phyloP scores from a whole-genome alignment of 2,888 invertebrate species.

The Heliconius charithonia region DNA sequence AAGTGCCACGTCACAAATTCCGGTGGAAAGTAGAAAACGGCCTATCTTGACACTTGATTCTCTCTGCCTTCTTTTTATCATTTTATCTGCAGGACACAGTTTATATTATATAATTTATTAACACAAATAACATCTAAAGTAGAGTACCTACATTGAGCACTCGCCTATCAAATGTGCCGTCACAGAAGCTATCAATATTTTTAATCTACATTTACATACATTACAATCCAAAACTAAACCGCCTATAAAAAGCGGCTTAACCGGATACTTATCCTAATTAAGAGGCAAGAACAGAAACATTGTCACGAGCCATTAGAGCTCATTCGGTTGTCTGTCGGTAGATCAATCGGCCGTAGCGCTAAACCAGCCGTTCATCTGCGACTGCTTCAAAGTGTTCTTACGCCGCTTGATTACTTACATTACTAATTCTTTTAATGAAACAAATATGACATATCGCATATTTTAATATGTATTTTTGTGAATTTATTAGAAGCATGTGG shows the following conservation, averaged over 20 bases:
- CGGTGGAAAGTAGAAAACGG: no score
- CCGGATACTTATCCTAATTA: conserved; percentile 78
- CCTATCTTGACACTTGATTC: no score
- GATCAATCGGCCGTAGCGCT: conserved; percentile 66
- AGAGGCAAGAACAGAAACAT: conserved; percentile 70
- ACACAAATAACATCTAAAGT: no score
- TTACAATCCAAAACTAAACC: background rate
- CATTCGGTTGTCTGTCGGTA: conserved; percentile 58
- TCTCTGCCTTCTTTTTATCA: no score
- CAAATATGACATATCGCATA: conserved; percentile 11
- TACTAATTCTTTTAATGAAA: conserved; percentile 32
- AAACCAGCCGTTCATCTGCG: conserved; percentile 72
- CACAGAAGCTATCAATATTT: background rate
- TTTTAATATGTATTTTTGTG: background rate
- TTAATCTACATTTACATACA: conserved; percentile 8
- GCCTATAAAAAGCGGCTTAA: conserved; percentile 46
- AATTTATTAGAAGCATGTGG: background rate
- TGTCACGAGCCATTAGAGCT: conserved; percentile 70
- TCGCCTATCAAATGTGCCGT: background rate
- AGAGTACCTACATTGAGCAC: no score
- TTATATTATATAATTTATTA: background rate
- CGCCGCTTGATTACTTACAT: conserved; percentile 40
- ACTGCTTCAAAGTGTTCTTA: conserved; percentile 52
- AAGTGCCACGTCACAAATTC: background rate
- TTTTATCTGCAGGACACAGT: no score